Percentiles rank a stretch among this genome's conserved stretches.
Evolutionary conservation across 1,140 invertebrate species (phyloP).

Genomic region (Rhopalosiphum padi): DNA sequence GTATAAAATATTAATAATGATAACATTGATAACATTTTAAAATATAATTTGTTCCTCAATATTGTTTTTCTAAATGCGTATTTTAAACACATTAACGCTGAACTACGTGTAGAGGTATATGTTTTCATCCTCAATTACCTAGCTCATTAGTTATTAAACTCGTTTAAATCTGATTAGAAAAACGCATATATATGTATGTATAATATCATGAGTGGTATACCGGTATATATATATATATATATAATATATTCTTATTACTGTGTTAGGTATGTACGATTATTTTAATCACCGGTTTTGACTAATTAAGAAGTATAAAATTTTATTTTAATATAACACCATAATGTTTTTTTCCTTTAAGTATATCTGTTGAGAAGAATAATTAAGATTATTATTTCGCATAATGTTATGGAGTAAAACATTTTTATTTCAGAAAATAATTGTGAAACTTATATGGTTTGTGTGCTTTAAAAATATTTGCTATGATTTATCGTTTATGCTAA

Average conservation of each 20-base stretch:
- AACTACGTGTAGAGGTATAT: neutral
- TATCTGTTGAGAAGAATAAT: no score
- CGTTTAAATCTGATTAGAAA: slow-evolving; percentile 6
- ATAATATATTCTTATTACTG: neutral
- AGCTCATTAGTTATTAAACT: neutral
- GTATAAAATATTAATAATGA: neutral
- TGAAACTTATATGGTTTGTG: neutral
- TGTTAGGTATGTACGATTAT: neutral
- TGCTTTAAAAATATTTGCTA: neutral
- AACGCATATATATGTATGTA: neutral
- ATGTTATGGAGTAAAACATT: neutral
- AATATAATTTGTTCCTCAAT: neutral
- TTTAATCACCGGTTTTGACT: no score
- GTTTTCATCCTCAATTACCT: neutral
- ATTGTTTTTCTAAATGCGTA: neutral
- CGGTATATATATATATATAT: no score
- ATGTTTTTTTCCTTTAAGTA: no score
- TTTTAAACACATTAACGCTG: neutral
- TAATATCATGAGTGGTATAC: neutral
- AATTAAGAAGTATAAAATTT: no score
- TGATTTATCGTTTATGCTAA: neutral
- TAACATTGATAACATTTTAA: neutral
- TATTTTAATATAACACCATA: no score
- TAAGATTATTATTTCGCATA: neutral
- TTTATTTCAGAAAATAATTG: neutral